Percentiles rank a stretch among this genome's conserved stretches.
Evolutionary conservation across 2,113 vertebrate species (phyloP).

Genomic region (Labeo rohita): DNA sequence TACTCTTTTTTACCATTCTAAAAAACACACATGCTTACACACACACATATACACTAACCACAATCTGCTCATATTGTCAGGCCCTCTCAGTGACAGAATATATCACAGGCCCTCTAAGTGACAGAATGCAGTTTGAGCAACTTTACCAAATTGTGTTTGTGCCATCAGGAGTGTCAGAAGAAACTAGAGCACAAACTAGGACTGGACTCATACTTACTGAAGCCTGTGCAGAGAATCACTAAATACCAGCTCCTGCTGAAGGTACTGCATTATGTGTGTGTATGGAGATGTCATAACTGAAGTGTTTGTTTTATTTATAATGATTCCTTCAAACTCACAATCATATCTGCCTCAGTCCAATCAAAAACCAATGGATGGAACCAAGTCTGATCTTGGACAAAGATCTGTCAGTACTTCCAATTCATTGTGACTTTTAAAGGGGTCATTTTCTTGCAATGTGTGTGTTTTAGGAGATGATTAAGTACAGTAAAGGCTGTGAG

Average conservation of each 20-base stretch:
- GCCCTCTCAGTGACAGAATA: background rate
- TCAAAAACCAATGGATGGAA: background rate
- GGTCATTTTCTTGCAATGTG: background rate
- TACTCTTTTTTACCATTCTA: background rate
- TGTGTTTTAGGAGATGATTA: constrained; percentile 88
- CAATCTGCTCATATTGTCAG: background rate
- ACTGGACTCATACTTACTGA: constrained; percentile 95
- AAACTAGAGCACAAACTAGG: constrained; percentile 97
- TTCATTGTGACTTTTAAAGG: background rate
- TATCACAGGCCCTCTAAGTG: background rate
- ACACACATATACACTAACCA: background rate
- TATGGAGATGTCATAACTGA: background rate
- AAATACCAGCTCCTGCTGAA: constrained; percentile 97
- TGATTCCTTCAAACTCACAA: background rate
- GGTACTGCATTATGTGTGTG: constrained; percentile 70
- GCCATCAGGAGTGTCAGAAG: constrained; percentile 91
- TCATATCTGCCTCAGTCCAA: background rate
- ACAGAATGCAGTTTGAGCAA: background rate
- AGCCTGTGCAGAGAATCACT: constrained; percentile 96
- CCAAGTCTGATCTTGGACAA: background rate
- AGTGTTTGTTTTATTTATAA: background rate
- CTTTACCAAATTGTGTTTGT: constrained; percentile 12
- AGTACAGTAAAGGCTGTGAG: constrained; percentile 93
- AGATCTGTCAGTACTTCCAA: background rate
- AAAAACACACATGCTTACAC: background rate